phyloP scores from a whole-genome alignment of 1,140 invertebrate species.

The Zaprionus ornatus region DNA sequence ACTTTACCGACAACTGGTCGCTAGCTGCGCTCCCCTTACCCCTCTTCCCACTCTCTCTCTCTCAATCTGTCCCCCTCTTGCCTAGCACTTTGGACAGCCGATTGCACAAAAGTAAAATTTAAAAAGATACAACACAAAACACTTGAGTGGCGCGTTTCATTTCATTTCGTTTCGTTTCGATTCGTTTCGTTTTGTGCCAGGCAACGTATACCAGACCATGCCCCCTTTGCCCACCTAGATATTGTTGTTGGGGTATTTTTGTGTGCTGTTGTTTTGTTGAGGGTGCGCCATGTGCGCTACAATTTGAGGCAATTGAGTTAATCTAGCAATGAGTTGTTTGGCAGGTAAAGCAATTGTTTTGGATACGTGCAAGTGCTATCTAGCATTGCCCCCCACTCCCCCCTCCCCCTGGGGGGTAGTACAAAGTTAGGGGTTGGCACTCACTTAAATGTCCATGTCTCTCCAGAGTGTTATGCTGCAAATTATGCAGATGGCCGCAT shows the following conservation, averaged over 20 bases:
- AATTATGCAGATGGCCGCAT: constrained; percentile 51
- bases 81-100: background rate
- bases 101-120: constrained; percentile 74
- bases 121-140: constrained; percentile 73
- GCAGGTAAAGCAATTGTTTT: constrained; percentile 72
- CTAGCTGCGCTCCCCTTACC: background rate
- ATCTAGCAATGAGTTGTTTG: constrained; percentile 74
- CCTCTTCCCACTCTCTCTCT: background rate
- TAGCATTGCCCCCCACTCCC: constrained; percentile 34
- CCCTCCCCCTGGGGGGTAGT: background rate
- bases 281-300: constrained; percentile 59
- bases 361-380: constrained; percentile 59
- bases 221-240: background rate
- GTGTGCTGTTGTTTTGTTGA: constrained; percentile 12
- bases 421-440: constrained; percentile 30
- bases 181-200: constrained; percentile 25
- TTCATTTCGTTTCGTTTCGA: constrained; percentile 37
- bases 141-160: constrained; percentile 54
- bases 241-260: constrained; percentile 16
- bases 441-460: constrained; percentile 38
- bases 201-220: background rate
- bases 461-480: constrained; percentile 46
- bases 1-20: constrained; percentile 27
- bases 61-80: background rate
- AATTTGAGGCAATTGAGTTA: constrained; percentile 75